Base-by-base conservation (phyloP, 2,797 vertebrate species). In the Chanos chanos region DNA sequence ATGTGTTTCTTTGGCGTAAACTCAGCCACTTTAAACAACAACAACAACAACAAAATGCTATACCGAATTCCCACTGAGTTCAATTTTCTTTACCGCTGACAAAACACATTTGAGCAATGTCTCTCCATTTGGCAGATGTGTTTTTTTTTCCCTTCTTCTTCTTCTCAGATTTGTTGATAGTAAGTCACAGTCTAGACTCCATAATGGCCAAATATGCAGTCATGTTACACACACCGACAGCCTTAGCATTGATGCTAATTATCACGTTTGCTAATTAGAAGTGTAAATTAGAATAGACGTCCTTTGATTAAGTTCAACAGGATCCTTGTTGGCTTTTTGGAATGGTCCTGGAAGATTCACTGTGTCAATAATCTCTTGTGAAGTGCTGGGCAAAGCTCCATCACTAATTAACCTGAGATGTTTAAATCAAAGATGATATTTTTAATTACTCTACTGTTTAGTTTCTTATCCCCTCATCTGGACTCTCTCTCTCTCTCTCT, bases 241-340 rank as follows among this genome's bases (percentile, higher is more conserved):
- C 7, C 16, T n/a, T 56, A 21, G 16, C 9, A 28, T 49, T 67
- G 51, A 31, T 33, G 22, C 44, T 81, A 83, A 83, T 84, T 74
- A 81, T 47, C 30, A 51, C 39, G 36, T 65, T 56, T 37, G 48
- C 64, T 83, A 79, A 86, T 86, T 77, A 84, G 54, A 65, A 61
- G 45, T 68, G 63, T 75, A 73, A 86, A 81, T 85, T 47, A 82
- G 77, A 75, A 57, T 72, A 68, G 65, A 64, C 61, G 40, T 76
- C 56, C 68, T 78, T 75, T 85, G 80, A 85, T 86, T 82, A 85
- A 83, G 70, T 69, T 73, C 62, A 70, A 73, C 68, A 76, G 54
- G 72, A 64, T 84, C 73, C 75, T 80, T 78, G 69, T 83, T 84
- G 81, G 73, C 77, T 83, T 81, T 59, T 51, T 63, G 44, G 43